A percentile compares a stretch with the other conserved stretches of the same genome.
Conservation (phyloP, 2,113 vertebrate genomes). For the Paracyprichromis sp. region DNA sequence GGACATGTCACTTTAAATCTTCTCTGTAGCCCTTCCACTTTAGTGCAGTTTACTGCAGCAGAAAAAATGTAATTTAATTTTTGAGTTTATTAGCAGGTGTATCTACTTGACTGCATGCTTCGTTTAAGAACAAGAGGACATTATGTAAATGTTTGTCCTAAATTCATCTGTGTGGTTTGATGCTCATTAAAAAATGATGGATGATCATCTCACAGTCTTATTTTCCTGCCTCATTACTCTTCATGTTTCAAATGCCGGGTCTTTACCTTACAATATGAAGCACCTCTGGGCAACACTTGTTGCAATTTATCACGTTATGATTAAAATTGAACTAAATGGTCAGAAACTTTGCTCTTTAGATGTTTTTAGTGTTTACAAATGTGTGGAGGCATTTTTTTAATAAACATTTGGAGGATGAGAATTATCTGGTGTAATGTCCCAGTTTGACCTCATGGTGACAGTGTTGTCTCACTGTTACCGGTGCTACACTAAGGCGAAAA, state of each 20-base stretch:
- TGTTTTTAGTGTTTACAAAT: too few species aligned
- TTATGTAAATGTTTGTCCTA: neutral
- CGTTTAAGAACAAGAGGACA: fast-evolving
- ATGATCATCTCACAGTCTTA: neutral
- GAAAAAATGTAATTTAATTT: neutral
- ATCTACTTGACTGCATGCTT: neutral
- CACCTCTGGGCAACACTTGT: neutral
- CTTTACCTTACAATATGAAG: neutral
- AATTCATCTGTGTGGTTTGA: neutral
- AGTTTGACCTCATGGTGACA: too few species aligned
- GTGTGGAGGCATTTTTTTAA: too few species aligned
- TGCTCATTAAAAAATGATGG: neutral
- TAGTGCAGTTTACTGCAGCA: neutral
- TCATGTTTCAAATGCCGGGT: neutral
- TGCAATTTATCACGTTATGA: too few species aligned
- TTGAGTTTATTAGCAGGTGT: neutral
- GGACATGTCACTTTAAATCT: neutral
- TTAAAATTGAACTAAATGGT: too few species aligned
- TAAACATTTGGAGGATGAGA: too few species aligned
- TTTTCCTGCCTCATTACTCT: neutral
- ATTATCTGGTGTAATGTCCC: too few species aligned
- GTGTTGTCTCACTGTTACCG: too few species aligned
- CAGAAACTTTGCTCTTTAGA: too few species aligned
- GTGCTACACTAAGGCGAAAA: too few species aligned
- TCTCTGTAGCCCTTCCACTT: neutral